phyloP scores from a whole-genome alignment of 2,888 invertebrate species.

The Xanthostigma xanthostigma region DNA sequence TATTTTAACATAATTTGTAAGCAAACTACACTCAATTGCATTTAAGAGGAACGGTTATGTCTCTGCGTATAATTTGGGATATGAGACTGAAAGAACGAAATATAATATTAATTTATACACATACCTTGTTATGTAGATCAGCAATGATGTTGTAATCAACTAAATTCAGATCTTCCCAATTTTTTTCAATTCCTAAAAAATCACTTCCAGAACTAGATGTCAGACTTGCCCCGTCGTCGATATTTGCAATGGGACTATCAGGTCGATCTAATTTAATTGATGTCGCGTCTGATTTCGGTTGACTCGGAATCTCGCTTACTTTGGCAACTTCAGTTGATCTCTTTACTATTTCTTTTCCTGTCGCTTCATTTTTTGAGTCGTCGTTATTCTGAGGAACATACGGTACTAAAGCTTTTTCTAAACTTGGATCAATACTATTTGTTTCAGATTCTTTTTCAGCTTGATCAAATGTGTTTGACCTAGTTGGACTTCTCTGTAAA shows the following conservation, averaged over 20 bases:
- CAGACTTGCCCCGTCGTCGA: slow-evolving; percentile 28
- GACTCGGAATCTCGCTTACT: not conserved
- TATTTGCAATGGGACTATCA: slow-evolving; percentile 16
- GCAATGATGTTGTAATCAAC: slow-evolving; percentile 43
- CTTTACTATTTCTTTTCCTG: not conserved
- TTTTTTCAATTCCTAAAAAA: slow-evolving; percentile 12
- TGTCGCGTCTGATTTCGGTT: not conserved
- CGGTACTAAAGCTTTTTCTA: too few relatives aligned
- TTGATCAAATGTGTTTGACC: too few relatives aligned
- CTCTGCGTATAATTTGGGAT: too few relatives aligned
- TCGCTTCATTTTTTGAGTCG: not conserved
- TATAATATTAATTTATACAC: too few relatives aligned
- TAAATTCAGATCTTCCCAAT: slow-evolving; percentile 46
- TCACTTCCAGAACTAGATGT: slow-evolving; percentile 24
- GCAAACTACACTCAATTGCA: too few relatives aligned
- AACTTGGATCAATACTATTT: too few relatives aligned
- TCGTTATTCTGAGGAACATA: not conserved
- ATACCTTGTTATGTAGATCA: slow-evolving; percentile 56
- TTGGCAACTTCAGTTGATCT: not conserved
- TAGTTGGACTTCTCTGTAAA: slow-evolving; percentile 30
- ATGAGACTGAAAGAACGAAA: too few relatives aligned
- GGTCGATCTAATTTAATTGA: slow-evolving; percentile 1
- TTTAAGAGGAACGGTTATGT: too few relatives aligned
- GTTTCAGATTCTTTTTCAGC: too few relatives aligned
- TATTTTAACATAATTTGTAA: too few relatives aligned